A percentile compares a stretch with the other conserved stretches of the same genome.
phyloP scores from a whole-genome alignment of 37 sponge, comb jelly and placozoan species.

The Aphrocallistes beatrix region DNA sequence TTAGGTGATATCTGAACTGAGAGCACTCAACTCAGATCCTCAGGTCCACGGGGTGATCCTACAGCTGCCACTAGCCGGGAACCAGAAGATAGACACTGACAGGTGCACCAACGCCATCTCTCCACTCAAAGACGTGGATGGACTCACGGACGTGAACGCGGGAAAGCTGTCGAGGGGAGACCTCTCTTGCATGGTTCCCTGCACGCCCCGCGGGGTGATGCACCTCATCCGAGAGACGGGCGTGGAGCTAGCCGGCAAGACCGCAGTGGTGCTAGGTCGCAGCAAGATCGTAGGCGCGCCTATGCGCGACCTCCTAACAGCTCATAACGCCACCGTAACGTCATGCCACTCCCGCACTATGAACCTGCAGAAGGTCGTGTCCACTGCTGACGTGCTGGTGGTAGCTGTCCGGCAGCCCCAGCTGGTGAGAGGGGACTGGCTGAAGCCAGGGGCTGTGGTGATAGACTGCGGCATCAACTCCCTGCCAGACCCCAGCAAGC shows the following conservation, averaged over 20 bases:
- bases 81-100: slow-evolving; percentile 34
- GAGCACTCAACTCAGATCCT: slow-evolving; percentile 34
- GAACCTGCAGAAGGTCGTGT: slow-evolving; percentile 34
- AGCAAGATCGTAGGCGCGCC: slow-evolving; percentile 92
- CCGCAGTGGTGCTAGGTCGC: slow-evolving; percentile 77
- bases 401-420: slow-evolving; percentile 63
- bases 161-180: slow-evolving; percentile 54
- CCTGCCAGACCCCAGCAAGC: slow-evolving; percentile 70
- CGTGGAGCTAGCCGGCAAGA: slow-evolving; percentile 44
- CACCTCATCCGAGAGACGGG: slow-evolving; percentile 74
- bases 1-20: not conserved
- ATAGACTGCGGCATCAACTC: slow-evolving; percentile 95
- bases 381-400: slow-evolving; percentile 75
- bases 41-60: slow-evolving; percentile 72
- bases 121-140: slow-evolving; percentile 80
- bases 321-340: slow-evolving; percentile 74
- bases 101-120: slow-evolving; percentile 62
- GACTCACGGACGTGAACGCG: slow-evolving; percentile 70
- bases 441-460: slow-evolving; percentile 88
- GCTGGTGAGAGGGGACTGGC: slow-evolving; percentile 75
- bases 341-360: slow-evolving; percentile 73
- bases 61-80: slow-evolving; percentile 66
- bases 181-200: slow-evolving; percentile 59
- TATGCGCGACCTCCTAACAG: slow-evolving; percentile 55
- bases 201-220: slow-evolving; percentile 87